Percentiles rank a stretch among this genome's conserved stretches.
phyloP scores from a whole-genome alignment of 2,113 vertebrate genomes.

The Aspiorhynchus laticeps region DNA sequence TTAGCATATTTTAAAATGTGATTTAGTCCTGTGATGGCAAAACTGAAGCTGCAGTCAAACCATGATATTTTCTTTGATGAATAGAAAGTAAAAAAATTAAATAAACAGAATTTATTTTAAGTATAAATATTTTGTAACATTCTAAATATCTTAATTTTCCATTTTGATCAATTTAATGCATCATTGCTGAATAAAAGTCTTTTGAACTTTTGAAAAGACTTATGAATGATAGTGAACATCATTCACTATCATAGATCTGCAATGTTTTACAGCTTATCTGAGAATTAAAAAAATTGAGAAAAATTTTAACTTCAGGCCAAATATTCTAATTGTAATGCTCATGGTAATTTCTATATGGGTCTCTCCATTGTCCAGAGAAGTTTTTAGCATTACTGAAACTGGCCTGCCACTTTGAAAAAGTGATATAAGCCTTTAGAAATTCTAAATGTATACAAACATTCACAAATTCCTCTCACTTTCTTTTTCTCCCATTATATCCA shows the following conservation, averaged over 20 bases:
- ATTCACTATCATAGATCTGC: neutral
- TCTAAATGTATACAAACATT: constrained; percentile 52
- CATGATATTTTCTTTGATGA: neutral
- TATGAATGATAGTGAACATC: neutral
- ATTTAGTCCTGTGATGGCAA: neutral
- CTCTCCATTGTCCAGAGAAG: constrained; percentile 16
- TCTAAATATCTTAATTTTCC: neutral
- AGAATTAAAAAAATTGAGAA: neutral
- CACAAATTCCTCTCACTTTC: constrained; percentile 50
- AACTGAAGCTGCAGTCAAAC: neutral
- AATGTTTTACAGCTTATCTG: neutral
- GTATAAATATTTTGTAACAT: neutral
- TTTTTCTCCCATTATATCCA: constrained; percentile 51
- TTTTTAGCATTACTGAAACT: constrained; percentile 49
- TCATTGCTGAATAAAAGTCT: neutral
- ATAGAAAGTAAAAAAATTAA: neutral
- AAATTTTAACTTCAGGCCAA: neutral
- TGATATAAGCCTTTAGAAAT: constrained; percentile 50
- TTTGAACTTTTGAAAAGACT: neutral
- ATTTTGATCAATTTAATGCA: neutral
- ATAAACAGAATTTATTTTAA: too few relatives aligned
- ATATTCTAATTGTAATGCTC: constrained; percentile 33
- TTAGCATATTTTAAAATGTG: neutral
- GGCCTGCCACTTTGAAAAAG: constrained; percentile 50
- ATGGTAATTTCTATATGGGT: constrained; percentile 50